These are phyloP conservation scores for Gambusia yucatana DNA, from an alignment of 2,797 vertebrate genomes.

Conservation along the genomic window DNA sequence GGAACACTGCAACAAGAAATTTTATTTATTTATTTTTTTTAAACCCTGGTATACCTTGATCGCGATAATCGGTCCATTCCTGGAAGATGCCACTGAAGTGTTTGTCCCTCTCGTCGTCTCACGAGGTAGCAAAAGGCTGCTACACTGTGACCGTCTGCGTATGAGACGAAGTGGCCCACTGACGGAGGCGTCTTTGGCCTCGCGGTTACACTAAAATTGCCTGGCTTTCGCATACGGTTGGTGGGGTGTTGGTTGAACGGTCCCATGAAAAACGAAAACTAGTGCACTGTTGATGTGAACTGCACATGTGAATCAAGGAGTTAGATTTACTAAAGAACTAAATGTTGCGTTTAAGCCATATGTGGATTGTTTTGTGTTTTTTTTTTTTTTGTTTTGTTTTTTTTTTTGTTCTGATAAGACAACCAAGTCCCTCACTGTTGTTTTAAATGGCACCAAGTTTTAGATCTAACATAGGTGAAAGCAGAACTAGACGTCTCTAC, in stretches of 20 bases:
- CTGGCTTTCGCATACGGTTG: conserved; percentile 44
- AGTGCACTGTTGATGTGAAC: conserved; percentile 11
- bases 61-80: not conserved
- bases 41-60: not conserved
- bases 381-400: not conserved
- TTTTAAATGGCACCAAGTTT: not conserved
- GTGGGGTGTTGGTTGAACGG: conserved; percentile 55
- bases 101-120: conserved; percentile 57
- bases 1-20: not conserved
- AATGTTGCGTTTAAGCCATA: conserved; percentile 53
- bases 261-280: conserved; percentile 50
- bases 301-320: conserved; percentile 10
- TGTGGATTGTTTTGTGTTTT: conserved; percentile 14
- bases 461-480: conserved; percentile 24
- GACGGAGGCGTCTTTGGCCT: conserved; percentile 43
- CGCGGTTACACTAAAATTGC: conserved; percentile 23
- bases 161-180: conserved; percentile 36
- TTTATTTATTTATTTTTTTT: not conserved
- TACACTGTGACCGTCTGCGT: conserved; percentile 70
- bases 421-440: conserved; percentile 10
- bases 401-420: not conserved
- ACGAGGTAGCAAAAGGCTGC: conserved; percentile 68
- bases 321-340: conserved; percentile 22
- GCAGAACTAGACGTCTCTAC: conserved; percentile 7
- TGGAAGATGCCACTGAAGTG: conserved; percentile 68